Base-by-base conservation (phyloP, 2,113 vertebrate species). In the Laticauda colubrina region DNA sequence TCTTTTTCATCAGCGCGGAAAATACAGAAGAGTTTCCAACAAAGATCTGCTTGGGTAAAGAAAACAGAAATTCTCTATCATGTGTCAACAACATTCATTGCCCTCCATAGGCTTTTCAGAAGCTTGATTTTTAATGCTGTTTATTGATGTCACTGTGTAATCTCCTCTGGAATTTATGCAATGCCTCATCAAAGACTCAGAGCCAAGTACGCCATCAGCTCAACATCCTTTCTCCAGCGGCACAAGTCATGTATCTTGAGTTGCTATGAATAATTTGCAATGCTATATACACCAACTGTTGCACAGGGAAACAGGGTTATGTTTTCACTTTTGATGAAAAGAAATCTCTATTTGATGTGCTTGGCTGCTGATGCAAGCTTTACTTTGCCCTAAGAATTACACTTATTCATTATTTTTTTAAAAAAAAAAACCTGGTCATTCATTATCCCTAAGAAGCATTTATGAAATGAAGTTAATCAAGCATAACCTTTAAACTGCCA, bases 121-220 rank as follows among this genome's bases (percentile, higher is more conserved):
- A 56, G 8, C 48, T 57, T 51, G 89, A 88, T 95, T 94, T 93
- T 51, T 75, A 94, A 93, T 95, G 90, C 26, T 90, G 5, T 69
- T 93, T 93, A 92, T 93, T 90, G 53, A 91, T 92, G 54, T 20
- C 64, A 88, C 51, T 94, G 23, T 20, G 64, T 29, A 92, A 91
- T 29, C 87, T n/a, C 39, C 64, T 88, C 89, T 26, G 91, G 93
- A 90, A 93, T 91, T 85, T 94, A 91, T 93, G 61, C 88, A 93
- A 92, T 75, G 90, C 59, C 2, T 5, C 57, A 95, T 93, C 81
- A 91, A 90, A 94, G 93, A 94, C 92, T 89, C 91, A 92, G 45
- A 56, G 88, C n/a, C 53, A 92, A 92, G 89, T 89, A 92, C 4
- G 2, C 23, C 39, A 8, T 91, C 64, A 94, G 56, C 39, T 90